Evolutionary conservation across 2,888 invertebrate species (phyloP).

Genomic region (Drosophila pegasa): DNA sequence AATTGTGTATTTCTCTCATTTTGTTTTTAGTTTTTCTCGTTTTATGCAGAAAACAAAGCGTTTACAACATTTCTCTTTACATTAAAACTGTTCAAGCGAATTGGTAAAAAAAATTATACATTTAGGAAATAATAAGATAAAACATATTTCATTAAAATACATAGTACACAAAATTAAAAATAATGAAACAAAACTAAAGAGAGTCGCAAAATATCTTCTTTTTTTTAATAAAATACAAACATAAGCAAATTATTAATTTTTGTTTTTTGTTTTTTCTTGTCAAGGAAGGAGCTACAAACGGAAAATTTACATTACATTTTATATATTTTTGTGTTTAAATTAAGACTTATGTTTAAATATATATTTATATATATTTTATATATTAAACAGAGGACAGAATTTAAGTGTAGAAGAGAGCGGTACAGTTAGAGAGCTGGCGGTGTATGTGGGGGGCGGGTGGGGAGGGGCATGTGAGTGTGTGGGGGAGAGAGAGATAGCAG

Average conservation of each 20-base stretch:
- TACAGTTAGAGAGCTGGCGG: slow-evolving; percentile 23
- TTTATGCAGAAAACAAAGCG: slow-evolving; percentile 42
- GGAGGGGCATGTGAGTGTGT: slow-evolving; percentile 14
- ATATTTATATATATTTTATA: slow-evolving; percentile 43
- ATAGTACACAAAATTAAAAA: slow-evolving; percentile 57
- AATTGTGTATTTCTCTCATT: slow-evolving; percentile 16
- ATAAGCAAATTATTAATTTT: slow-evolving; percentile 26
- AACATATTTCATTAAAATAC: slow-evolving; percentile 40
- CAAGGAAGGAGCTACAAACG: slow-evolving; percentile 41
- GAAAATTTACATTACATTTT: slow-evolving; percentile 57
- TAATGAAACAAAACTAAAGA: slow-evolving; percentile 64
- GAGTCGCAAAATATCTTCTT: slow-evolving; percentile 14
- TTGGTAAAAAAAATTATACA: slow-evolving; percentile 21
- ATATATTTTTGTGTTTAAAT: slow-evolving; percentile 51
- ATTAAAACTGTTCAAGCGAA: slow-evolving; percentile 46
- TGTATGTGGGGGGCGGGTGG: neutral
- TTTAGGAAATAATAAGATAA: slow-evolving; percentile 34
- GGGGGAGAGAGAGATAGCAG: slow-evolving; percentile 23
- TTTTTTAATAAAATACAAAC: slow-evolving; percentile 32
- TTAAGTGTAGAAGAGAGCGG: slow-evolving; percentile 23
- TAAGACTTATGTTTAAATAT: slow-evolving; percentile 65
- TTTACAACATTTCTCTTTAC: slow-evolving; percentile 39
- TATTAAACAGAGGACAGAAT: slow-evolving; percentile 27
- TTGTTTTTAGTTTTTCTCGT: slow-evolving; percentile 23
- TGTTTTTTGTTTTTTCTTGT: neutral